Conservation (phyloP, 2,113 vertebrate species). For the Eurystomus gularis region DNA sequence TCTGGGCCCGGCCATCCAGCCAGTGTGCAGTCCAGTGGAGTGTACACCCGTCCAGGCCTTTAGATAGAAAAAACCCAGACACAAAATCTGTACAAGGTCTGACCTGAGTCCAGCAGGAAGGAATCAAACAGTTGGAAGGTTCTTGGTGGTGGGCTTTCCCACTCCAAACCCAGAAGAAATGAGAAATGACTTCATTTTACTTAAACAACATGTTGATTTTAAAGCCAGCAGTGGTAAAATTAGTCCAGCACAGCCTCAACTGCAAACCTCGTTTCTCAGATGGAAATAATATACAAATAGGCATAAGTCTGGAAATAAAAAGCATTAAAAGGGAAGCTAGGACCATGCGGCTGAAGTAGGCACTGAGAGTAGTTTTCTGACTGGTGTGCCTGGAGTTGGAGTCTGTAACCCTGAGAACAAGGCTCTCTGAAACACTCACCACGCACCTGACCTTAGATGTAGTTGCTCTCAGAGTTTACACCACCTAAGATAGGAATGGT, state of each 20-base stretch:
- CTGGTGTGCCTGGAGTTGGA: not conserved
- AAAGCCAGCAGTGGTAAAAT: not conserved
- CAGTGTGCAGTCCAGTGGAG: too few species aligned
- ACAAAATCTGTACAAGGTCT: not conserved
- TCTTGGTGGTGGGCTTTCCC: not conserved
- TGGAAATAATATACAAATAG: not conserved
- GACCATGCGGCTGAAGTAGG: not conserved
- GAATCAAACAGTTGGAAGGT: not conserved
- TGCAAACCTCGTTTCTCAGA: not conserved
- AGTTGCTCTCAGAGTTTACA: not conserved
- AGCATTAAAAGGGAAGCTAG: not conserved
- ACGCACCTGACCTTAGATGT: rapidly evolving
- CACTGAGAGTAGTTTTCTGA: not conserved
- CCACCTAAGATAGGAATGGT: not conserved
- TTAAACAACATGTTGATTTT: not conserved
- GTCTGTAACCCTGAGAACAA: not conserved
- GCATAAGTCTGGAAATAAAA: not conserved
- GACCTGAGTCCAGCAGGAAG: not conserved
- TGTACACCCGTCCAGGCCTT: too few species aligned
- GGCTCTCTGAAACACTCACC: not conserved
- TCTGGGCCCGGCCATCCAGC: too few species aligned
- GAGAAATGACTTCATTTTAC: not conserved
- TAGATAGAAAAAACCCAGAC: not conserved
- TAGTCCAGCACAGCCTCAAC: not conserved
- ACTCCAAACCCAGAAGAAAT: not conserved